phyloP scores from a whole-genome alignment of 1,140 invertebrate species.

The Diachasma alloeum region DNA sequence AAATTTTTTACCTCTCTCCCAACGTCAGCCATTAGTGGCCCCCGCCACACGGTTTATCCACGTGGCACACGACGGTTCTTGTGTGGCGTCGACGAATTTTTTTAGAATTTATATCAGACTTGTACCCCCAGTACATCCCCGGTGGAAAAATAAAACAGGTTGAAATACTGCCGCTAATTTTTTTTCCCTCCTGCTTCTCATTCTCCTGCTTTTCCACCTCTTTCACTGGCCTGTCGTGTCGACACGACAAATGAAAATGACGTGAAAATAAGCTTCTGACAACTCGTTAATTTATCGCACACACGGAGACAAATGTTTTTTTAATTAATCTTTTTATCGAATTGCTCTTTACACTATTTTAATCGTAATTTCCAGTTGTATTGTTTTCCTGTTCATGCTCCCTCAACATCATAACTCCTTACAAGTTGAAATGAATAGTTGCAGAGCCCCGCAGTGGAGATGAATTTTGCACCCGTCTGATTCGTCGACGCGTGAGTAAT shows the following conservation, averaged over 20 bases:
- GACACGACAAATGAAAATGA: constrained; percentile 9
- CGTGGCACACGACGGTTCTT: background rate
- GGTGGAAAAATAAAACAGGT: background rate
- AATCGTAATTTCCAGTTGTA: background rate
- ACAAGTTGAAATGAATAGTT: background rate
- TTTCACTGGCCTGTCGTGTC: background rate
- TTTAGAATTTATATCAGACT: constrained; percentile 13
- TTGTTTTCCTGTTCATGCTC: background rate
- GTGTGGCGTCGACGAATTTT: constrained; percentile 14
- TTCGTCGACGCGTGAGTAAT: constrained; percentile 20
- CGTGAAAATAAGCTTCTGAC: constrained; percentile 2
- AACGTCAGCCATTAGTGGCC: constrained; percentile 3
- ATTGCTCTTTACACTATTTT: background rate
- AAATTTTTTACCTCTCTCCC: background rate
- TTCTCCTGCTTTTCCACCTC: background rate
- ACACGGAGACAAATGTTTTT: background rate
- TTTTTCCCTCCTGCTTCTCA: background rate
- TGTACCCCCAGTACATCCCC: background rate
- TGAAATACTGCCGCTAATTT: background rate
- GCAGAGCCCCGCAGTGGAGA: background rate
- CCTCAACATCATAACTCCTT: background rate
- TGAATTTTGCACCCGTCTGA: background rate
- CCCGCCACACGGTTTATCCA: background rate
- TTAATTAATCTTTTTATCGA: background rate
- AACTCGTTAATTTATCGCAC: background rate